A percentile compares a stretch with the other conserved stretches of the same genome.
Conservation (phyloP, 2,797 vertebrate species). For the Psittacula echo region DNA sequence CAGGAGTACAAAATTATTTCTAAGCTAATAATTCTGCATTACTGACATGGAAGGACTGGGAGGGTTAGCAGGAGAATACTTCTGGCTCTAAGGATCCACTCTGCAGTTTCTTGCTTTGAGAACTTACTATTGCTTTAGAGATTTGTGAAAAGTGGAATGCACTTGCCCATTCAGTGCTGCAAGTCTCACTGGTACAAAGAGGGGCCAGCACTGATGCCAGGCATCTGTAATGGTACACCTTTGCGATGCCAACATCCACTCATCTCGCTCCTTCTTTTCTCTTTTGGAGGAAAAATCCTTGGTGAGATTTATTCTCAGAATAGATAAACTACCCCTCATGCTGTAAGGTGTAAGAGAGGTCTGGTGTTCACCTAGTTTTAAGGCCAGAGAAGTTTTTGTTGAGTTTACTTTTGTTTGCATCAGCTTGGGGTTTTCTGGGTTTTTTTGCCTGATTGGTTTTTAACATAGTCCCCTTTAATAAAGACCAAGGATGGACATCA, state of each 20-base stretch:
- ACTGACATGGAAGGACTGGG: neutral
- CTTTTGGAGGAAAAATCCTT: neutral
- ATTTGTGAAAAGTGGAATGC: neutral
- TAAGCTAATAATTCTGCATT: conserved; percentile 13
- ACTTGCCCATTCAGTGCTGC: rapidly evolving
- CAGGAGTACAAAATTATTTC: neutral
- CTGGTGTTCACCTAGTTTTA: neutral
- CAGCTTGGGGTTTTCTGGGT: neutral
- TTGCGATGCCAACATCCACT: neutral
- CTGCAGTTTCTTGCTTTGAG: conserved; percentile 33
- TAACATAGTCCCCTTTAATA: neutral
- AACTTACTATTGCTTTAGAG: neutral
- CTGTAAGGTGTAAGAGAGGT: neutral
- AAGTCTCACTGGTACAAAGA: neutral
- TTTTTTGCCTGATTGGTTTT: neutral
- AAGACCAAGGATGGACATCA: neutral
- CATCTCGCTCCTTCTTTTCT: neutral
- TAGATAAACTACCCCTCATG: rapidly evolving
- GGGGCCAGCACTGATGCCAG: rapidly evolving
- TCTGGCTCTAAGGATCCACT: neutral
- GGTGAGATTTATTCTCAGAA: neutral
- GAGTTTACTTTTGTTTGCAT: neutral
- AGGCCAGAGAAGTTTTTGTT: neutral
- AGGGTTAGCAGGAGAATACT: neutral
- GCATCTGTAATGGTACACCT: rapidly evolving